These are phyloP conservation scores for Candidula unifasciata DNA, from an alignment of 2,888 invertebrate genomes.

Conservation along the genomic window DNA sequence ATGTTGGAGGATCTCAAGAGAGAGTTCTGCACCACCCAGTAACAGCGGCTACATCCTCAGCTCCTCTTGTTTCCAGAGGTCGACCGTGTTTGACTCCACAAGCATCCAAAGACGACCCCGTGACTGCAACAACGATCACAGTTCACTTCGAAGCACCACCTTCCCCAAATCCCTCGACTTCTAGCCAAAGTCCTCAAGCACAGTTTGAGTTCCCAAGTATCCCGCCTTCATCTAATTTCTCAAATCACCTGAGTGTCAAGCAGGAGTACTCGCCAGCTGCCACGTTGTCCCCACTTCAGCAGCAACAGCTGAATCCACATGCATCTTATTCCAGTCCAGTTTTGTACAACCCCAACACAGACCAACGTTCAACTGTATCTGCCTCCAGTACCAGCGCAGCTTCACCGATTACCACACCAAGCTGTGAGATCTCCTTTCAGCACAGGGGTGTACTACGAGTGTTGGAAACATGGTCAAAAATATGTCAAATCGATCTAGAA, in stretches of 20 bases:
- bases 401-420: conserved; percentile 58
- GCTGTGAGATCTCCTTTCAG: conserved; percentile 71
- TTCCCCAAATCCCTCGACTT: conserved; percentile 70
- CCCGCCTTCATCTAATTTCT: conserved; percentile 49
- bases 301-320: conserved; percentile 23
- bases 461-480: conserved; percentile 75
- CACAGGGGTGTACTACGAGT: conserved; percentile 75
- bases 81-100: neutral
- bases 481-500: conserved; percentile 74
- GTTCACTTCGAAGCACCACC: conserved; percentile 76
- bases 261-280: conserved; percentile 28
- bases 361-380: conserved; percentile 43
- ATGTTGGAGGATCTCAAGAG: conserved; percentile 61
- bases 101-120: conserved; percentile 42
- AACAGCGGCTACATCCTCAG: conserved; percentile 27
- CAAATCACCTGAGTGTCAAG: conserved; percentile 51
- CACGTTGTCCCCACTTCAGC: conserved; percentile 35
- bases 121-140: conserved; percentile 67
- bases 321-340: conserved; percentile 39
- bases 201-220: conserved; percentile 68
- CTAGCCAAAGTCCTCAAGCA: conserved; percentile 68
- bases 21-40: conserved; percentile 42
- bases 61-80: conserved; percentile 6
- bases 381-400: conserved; percentile 46
- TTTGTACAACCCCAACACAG: conserved; percentile 36